A percentile compares a stretch with the other conserved stretches of the same genome.
Evolutionary conservation across 2,888 invertebrate species (phyloP).

Genomic region (Tenthredo scrophulariae): DNA sequence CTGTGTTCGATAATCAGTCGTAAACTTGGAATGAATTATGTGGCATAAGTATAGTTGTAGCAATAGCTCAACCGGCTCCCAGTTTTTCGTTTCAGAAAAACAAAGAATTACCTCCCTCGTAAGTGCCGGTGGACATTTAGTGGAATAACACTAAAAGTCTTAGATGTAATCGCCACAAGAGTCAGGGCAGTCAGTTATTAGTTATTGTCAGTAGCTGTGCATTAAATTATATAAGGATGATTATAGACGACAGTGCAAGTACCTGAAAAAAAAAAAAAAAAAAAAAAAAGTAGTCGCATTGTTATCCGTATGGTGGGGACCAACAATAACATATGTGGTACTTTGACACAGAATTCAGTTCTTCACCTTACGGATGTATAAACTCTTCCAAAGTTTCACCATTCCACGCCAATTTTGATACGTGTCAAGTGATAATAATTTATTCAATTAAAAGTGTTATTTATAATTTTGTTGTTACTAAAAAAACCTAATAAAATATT

Average conservation of each 20-base stretch:
- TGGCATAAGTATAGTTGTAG: background rate
- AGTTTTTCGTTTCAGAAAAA: background rate
- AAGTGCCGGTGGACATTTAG: background rate
- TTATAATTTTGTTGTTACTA: background rate
- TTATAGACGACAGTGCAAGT: background rate
- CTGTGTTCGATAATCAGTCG: background rate
- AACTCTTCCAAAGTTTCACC: background rate
- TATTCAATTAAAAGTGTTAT: background rate
- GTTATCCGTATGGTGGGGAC: constrained; percentile 7
- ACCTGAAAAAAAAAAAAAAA: background rate
- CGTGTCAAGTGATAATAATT: background rate
- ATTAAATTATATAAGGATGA: constrained; percentile 10
- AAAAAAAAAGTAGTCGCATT: background rate
- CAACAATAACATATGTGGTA: background rate
- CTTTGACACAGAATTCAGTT: background rate
- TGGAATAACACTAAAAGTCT: constrained; percentile 1
- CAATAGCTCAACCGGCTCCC: background rate
- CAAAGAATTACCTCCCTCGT: background rate
- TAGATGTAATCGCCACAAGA: background rate
- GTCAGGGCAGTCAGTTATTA: background rate
- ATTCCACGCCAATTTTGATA: background rate
- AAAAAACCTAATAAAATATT: background rate
- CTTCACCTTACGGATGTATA: background rate
- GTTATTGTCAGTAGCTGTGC: constrained; percentile 1
- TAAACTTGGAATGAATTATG: background rate